Conservation (phyloP, 2,888 invertebrate species). For the Pristionchus maxplancki region DNA sequence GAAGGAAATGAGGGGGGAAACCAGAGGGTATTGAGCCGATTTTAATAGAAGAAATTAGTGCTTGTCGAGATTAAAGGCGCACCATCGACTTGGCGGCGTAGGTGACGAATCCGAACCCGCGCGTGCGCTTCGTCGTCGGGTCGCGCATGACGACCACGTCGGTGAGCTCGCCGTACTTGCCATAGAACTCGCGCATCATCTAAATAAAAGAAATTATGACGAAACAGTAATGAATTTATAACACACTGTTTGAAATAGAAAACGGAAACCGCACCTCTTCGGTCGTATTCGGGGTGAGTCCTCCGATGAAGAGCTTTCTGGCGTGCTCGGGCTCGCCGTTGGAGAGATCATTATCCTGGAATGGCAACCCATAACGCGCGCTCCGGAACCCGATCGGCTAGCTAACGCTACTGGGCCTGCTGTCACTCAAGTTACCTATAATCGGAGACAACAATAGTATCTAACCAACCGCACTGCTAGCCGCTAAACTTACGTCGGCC, state of each 20-base stretch:
- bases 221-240: background rate
- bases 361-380: background rate
- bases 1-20: background rate
- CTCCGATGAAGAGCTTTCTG: slow-evolving; percentile 70
- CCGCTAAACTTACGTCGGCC: slow-evolving; percentile 49
- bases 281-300: slow-evolving; percentile 63
- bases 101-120: slow-evolving; percentile 98
- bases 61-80: background rate
- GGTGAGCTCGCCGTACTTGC: slow-evolving; percentile 92
- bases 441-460: background rate
- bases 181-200: slow-evolving; percentile 56
- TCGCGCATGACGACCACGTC: slow-evolving; percentile 98
- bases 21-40: background rate
- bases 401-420: background rate
- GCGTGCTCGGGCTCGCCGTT: slow-evolving; percentile 57
- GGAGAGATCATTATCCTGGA: background rate
- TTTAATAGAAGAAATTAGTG: no score
- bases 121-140: slow-evolving; percentile 91
- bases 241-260: background rate
- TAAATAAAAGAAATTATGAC: background rate
- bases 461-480: slow-evolving; percentile 24
- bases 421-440: slow-evolving; percentile 15
- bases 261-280: slow-evolving; percentile 58
- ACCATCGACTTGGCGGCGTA: slow-evolving; percentile 83
- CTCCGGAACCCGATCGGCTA: background rate